Percentiles rank a stretch among this genome's conserved stretches.
phyloP scores from a whole-genome alignment of 2,888 invertebrate species.

The Meliscaeva auricollis region DNA sequence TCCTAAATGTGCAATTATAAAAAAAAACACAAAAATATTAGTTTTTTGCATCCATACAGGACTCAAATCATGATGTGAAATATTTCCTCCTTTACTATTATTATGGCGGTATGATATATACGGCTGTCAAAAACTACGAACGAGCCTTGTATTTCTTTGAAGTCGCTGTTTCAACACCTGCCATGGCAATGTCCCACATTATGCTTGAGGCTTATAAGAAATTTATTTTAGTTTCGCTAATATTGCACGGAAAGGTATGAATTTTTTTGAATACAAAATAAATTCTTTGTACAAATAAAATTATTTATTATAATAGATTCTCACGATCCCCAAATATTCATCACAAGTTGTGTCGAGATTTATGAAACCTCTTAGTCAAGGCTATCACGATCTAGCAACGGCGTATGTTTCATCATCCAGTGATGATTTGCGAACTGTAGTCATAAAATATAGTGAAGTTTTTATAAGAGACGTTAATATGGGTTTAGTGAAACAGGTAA shows the following conservation, averaged over 20 bases:
- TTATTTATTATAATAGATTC: constrained; percentile 84
- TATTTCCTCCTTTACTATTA: constrained; percentile 97
- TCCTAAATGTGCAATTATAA: constrained; percentile 1
- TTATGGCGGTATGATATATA: constrained; percentile 99
- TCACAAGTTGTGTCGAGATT: constrained; percentile 94
- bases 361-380: constrained; percentile 92
- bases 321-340: constrained; percentile 94
- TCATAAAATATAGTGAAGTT: constrained; percentile 92
- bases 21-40: constrained; percentile 14
- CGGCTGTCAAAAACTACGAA: constrained; percentile 96
- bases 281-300: not conserved
- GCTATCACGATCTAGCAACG: constrained; percentile 94
- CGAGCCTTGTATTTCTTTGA: constrained; percentile 97
- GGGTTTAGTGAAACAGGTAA: constrained; percentile 91
- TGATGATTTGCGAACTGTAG: constrained; percentile 88
- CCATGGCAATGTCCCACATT: constrained; percentile 96
- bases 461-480: constrained; percentile 92
- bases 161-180: constrained; percentile 97
- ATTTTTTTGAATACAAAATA: not conserved
- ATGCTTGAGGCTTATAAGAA: constrained; percentile 99
- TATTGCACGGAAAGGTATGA: constrained; percentile 94
- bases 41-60: constrained; percentile 84
- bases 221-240: constrained; percentile 95
- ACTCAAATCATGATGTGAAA: constrained; percentile 86
- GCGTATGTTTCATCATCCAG: constrained; percentile 92